Conservation (phyloP, 2,797 vertebrate species). For the Lophius americanus region DNA sequence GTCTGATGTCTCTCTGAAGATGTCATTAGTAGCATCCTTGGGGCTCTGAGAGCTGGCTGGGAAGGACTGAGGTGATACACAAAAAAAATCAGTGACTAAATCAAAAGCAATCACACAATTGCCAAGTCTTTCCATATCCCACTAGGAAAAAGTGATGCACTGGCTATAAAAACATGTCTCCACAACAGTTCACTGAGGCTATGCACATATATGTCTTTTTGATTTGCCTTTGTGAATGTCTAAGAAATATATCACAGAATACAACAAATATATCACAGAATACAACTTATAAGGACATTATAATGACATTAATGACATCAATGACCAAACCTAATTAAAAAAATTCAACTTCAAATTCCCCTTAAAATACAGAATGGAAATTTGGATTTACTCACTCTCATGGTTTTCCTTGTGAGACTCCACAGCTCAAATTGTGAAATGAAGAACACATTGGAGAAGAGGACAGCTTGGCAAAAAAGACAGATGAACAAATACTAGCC, state of each 20-base stretch:
- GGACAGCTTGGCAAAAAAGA: conserved; percentile 2
- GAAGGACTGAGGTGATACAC: conserved; percentile 24
- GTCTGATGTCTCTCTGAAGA: conserved; percentile 12
- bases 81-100: conserved; percentile 41
- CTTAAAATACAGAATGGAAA: conserved; percentile 3
- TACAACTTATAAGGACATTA: no score
- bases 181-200: conserved; percentile 5
- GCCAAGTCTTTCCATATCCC: neutral
- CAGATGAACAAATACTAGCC: conserved; percentile 35
- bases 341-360: no score
- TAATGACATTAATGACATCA: no score
- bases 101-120: conserved; percentile 14
- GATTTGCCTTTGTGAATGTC: neutral
- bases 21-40: conserved; percentile 7
- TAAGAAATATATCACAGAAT: neutral
- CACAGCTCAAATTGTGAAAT: conserved; percentile 19
- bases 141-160: conserved; percentile 1
- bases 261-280: neutral
- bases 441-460: conserved; percentile 2
- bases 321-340: neutral
- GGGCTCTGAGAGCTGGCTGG: neutral
- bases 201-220: neutral
- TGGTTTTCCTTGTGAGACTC: conserved; percentile 19
- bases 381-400: conserved; percentile 52
- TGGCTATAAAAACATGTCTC: conserved; percentile 1